Evolutionary conservation across 2,113 vertebrate genomes (phyloP), one percentile per base, ranked within the genome.

Genomic region (Rynchops niger): DNA sequence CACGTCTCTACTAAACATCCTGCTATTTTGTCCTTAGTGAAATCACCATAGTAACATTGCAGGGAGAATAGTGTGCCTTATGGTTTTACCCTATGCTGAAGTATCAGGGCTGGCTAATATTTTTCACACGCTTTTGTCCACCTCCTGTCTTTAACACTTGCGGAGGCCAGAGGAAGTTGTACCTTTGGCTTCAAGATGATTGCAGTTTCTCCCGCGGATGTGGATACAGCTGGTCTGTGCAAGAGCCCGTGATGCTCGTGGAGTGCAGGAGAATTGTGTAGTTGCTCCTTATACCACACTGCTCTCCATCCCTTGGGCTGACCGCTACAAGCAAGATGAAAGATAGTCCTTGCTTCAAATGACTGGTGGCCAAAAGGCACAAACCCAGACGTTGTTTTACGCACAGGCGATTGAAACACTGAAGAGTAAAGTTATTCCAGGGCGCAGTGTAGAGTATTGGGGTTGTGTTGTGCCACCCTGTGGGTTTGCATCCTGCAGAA

Each of bases 21-120:
- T 17, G 66, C 49, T 86, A 32, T 18, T 86, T 85, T 83, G 63
- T 65, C 65, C 77, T 79, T 55, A 43, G 62, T 43, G 74, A 56
- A 73, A 88, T 80, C 81, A 83, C 92, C 96, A 93, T 80, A 88
- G 96, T 80, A 83, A 93, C 90, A 11, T 82, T 8, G 87, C 80
- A n/a, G 84, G 76, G 83, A 55, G 36, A 77, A 50, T 3, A 63
- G 9, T 0, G 20, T 26, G 56, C 71, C 61, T 90, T n/a, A 10
- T 56, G 50, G 73, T 88, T 82, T 86, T 65, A 71, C 78, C 83
- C 56, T 23, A 3, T 43, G 36, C n/a, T 56, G 71, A 79, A 88
- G 43, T 61, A 61, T 12, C 45, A 43, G 76, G 47, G 15, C 63
- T 62, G 42, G 34, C 42, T 90, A 29, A 43, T 70, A 11, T 43